A percentile compares a stretch with the other conserved stretches of the same genome.
These are phyloP conservation scores for Cantharis flavilabris DNA, from an alignment of 2,888 invertebrate species.

Conservation along the genomic window DNA sequence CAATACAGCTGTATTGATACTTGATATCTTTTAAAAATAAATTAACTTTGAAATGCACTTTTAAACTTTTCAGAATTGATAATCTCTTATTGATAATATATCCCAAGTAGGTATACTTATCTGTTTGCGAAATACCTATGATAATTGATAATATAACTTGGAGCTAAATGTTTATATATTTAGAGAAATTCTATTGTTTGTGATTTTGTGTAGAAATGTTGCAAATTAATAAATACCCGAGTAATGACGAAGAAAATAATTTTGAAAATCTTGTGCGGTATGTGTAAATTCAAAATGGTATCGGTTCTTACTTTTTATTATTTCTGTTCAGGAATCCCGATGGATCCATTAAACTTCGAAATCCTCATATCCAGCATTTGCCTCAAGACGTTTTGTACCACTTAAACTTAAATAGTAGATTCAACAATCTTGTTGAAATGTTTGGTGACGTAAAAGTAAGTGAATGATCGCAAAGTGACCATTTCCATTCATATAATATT, in stretches of 20 bases:
- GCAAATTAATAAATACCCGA: no score
- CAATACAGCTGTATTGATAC: no score
- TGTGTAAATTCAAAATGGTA: neutral
- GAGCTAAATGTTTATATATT: no score
- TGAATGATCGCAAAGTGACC: neutral
- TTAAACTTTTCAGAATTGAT: no score
- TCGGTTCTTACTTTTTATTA: constrained; percentile 38
- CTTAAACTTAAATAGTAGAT: constrained; percentile 86
- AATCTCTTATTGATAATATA: no score
- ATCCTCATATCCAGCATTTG: constrained; percentile 90
- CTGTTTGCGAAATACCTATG: no score
- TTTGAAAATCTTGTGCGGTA: neutral
- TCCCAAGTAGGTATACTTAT: no score
- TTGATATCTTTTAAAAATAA: no score
- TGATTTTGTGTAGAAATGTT: neutral
- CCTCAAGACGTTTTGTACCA: constrained; percentile 94
- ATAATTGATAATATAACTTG: no score
- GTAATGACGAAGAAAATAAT: neutral
- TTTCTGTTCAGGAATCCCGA: constrained; percentile 75
- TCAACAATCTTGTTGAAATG: constrained; percentile 90
- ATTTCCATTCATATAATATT: neutral
- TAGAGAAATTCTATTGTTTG: neutral
- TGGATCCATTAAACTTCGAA: constrained; percentile 82
- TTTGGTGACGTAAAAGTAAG: constrained; percentile 93
- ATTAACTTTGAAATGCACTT: no score